A percentile compares a stretch with the other conserved stretches of the same genome.
Conservation (phyloP, 1,140 invertebrate species). For the Holcopasites calliopsidis region DNA sequence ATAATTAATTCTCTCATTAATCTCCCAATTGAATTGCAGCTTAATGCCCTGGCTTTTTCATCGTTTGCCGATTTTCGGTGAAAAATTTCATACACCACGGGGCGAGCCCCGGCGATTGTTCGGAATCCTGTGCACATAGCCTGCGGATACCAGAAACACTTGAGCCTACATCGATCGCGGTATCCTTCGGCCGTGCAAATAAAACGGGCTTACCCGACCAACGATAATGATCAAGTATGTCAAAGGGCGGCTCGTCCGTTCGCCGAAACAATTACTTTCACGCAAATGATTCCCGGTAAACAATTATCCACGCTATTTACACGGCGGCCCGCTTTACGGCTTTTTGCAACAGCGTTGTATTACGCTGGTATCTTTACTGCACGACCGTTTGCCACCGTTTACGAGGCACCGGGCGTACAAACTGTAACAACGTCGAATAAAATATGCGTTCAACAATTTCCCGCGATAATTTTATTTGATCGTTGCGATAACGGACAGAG, state of each 20-base stretch:
- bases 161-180: constrained; percentile 48
- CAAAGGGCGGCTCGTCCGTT: constrained; percentile 8
- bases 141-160: constrained; percentile 29
- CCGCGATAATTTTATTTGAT: too few species aligned
- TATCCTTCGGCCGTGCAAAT: constrained; percentile 38
- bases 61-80: too few species aligned
- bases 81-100: constrained; percentile 48
- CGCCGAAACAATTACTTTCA: constrained; percentile 35
- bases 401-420: not conserved
- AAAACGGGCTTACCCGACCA: constrained; percentile 40
- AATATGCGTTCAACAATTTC: too few species aligned
- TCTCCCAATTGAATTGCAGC: too few species aligned
- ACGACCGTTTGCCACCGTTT: not conserved
- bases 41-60: too few species aligned
- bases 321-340: not conserved
- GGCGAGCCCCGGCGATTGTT: constrained; percentile 27
- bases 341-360: not conserved
- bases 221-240: constrained; percentile 48
- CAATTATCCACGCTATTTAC: constrained; percentile 9
- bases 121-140: not conserved
- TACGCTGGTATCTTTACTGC: not conserved
- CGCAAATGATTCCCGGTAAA: constrained; percentile 10
- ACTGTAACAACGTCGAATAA: not conserved
- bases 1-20: too few species aligned
- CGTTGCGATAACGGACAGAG: too few species aligned